A percentile compares a stretch with the other conserved stretches of the same genome.
These are phyloP conservation scores for Cyanoliseus patagonus DNA, from an alignment of 2,113 vertebrate species.

Conservation along the genomic window DNA sequence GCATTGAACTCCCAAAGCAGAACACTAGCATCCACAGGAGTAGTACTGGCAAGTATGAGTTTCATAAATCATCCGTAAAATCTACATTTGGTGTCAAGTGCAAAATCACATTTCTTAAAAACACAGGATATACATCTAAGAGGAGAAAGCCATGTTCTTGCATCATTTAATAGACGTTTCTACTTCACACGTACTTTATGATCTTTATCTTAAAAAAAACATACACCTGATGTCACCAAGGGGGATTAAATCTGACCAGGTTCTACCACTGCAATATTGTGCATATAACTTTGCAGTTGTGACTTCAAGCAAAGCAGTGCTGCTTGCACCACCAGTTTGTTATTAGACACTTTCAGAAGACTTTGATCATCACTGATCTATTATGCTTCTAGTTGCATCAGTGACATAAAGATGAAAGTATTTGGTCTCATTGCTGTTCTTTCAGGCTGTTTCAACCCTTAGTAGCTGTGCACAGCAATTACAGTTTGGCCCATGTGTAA, in stretches of 20 bases:
- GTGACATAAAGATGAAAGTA: constrained; percentile 22
- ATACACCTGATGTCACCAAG: background rate
- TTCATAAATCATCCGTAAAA: background rate
- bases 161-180: background rate
- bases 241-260: background rate
- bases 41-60: background rate
- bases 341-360: background rate
- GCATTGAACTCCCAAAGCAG: background rate
- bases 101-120: background rate
- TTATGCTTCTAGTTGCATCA: background rate
- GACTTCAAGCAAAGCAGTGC: background rate
- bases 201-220: background rate
- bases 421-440: background rate
- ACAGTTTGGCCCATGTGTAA: background rate
- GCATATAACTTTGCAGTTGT: background rate
- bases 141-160: background rate
- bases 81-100: background rate
- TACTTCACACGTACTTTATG: background rate
- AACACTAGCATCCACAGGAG: background rate
- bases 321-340: background rate
- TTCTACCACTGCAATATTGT: background rate
- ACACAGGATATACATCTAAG: background rate
- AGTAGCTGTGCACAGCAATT: background rate
- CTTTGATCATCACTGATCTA: constrained; percentile 25
- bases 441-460: constrained; percentile 4